These are phyloP conservation scores for Melanostoma mellinum DNA, from an alignment of 2,888 invertebrate genomes.

Conservation along the genomic window DNA sequence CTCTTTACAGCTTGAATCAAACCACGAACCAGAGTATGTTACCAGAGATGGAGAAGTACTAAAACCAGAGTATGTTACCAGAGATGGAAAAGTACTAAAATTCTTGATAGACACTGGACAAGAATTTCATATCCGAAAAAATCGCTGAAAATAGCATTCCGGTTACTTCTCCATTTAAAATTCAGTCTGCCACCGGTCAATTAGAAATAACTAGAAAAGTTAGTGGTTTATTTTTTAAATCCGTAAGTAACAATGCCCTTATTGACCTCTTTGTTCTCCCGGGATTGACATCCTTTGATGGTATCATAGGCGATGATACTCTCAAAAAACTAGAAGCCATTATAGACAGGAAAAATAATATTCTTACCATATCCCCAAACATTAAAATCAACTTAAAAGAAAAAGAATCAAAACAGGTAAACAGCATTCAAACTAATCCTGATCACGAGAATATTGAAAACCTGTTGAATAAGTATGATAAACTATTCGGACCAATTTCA, in stretches of 20 bases:
- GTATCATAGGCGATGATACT: slow-evolving; percentile 67
- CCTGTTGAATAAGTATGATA: slow-evolving; percentile 15
- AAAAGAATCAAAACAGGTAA: slow-evolving; percentile 42
- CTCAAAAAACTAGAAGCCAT: slow-evolving; percentile 64
- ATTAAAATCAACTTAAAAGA: slow-evolving; percentile 50
- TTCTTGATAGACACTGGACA: slow-evolving; percentile 28
- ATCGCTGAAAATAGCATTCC: slow-evolving; percentile 11
- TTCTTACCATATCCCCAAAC: slow-evolving; percentile 39
- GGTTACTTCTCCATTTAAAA: slow-evolving; percentile 10
- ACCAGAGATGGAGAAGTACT: no score
- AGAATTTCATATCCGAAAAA: slow-evolving; percentile 4
- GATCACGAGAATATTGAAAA: background rate
- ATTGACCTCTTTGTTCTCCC: slow-evolving; percentile 58
- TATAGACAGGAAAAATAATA: slow-evolving; percentile 62
- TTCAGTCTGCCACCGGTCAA: slow-evolving; percentile 11
- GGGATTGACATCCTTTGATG: slow-evolving; percentile 54
- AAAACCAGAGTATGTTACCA: slow-evolving; percentile 9
- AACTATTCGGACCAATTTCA: no score
- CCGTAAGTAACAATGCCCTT: slow-evolving; percentile 23
- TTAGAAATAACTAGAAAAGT: slow-evolving; percentile 9
- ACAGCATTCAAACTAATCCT: background rate
- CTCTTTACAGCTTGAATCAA: no score
- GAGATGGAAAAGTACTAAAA: slow-evolving; percentile 23
- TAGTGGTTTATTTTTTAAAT: slow-evolving; percentile 6
- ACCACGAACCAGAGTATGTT: no score